Evolutionary conservation across 2,888 invertebrate genomes (phyloP).

Genomic region (Drosophila macrospina): DNA sequence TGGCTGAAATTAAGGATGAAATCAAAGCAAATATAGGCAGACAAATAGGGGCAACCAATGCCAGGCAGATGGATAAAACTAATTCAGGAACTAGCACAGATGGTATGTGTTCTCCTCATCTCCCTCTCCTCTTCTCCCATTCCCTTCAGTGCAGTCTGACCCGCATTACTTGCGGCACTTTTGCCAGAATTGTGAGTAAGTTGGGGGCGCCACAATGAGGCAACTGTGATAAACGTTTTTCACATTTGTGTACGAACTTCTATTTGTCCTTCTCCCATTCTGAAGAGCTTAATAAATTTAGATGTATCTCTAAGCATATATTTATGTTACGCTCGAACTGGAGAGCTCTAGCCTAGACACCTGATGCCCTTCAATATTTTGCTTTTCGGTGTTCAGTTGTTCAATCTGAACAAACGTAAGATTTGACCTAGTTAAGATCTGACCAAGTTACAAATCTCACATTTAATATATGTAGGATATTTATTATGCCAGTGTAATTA

Average conservation of each 20-base stretch:
- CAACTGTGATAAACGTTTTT: constrained; percentile 32
- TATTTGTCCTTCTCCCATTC: background rate
- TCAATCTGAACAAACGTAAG: too few species aligned
- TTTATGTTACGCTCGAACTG: background rate
- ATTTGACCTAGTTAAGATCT: too few species aligned
- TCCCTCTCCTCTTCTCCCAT: background rate
- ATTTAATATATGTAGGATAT: too few species aligned
- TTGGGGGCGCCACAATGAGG: constrained; percentile 22
- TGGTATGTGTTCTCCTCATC: constrained; percentile 6
- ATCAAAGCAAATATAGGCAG: constrained; percentile 60
- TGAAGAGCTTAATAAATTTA: constrained; percentile 11
- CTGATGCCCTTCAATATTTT: background rate
- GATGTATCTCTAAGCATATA: background rate
- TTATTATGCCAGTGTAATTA: too few species aligned
- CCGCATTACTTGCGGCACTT: constrained; percentile 42
- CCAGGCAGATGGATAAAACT: constrained; percentile 18
- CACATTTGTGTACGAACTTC: constrained; percentile 42
- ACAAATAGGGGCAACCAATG: constrained; percentile 39
- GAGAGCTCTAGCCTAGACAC: background rate
- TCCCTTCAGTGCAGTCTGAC: constrained; percentile 6
- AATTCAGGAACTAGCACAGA: constrained; percentile 26
- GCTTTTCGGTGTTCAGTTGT: too few species aligned
- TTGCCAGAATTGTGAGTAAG: constrained; percentile 10
- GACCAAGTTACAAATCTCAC: too few species aligned
- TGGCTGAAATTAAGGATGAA: constrained; percentile 61